Evolutionary conservation across 1,140 invertebrate genomes (phyloP).

Genomic region (Brachionus paranguensis): DNA sequence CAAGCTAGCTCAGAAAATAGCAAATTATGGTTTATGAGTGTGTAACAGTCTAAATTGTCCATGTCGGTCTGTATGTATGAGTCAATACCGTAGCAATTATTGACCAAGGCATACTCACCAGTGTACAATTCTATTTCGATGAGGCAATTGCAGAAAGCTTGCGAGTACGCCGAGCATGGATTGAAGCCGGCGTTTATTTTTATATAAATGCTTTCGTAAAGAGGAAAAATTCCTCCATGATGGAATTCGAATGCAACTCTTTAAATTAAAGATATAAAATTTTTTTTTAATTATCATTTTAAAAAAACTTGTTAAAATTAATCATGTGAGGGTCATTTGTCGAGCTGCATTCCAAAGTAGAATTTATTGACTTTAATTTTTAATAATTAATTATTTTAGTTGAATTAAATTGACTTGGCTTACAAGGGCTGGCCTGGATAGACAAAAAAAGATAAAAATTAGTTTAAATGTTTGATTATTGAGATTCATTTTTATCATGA

Average conservation of each 20-base stretch:
- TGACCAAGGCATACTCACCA: not conserved
- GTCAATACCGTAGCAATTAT: not conserved
- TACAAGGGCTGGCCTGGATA: not conserved
- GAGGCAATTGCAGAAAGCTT: not conserved
- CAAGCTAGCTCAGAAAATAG: not conserved
- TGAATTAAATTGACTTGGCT: not conserved
- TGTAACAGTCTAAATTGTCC: not conserved
- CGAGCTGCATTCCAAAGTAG: slow-evolving; percentile 11
- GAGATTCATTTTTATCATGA: not conserved
- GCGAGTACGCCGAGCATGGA: not conserved
- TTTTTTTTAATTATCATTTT: not conserved
- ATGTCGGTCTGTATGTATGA: not conserved
- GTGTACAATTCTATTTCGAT: not conserved
- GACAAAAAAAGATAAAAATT: not conserved
- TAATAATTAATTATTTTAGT: not conserved
- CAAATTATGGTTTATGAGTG: not conserved
- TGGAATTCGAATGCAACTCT: slow-evolving; percentile 16
- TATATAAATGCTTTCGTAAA: not conserved
- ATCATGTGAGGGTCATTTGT: slow-evolving; percentile 28
- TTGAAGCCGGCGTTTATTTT: not conserved
- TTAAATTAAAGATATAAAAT: not conserved
- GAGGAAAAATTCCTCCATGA: not conserved
- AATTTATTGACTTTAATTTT: not conserved
- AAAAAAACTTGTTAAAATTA: not conserved
- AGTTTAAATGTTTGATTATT: not conserved